These are phyloP conservation scores for Sclerodermus sp. DNA, from an alignment of 2,888 invertebrate genomes.

Conservation along the genomic window DNA sequence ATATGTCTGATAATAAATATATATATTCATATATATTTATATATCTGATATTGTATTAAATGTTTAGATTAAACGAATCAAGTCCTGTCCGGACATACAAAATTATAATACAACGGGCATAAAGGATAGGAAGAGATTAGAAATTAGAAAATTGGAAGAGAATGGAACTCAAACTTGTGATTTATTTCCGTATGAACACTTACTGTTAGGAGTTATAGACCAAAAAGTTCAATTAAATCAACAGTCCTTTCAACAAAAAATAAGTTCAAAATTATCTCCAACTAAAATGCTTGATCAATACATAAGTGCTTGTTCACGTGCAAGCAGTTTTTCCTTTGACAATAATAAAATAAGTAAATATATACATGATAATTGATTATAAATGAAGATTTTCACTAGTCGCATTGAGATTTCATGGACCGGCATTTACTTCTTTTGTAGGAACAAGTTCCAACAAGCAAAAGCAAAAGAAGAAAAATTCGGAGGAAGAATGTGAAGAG, in stretches of 20 bases:
- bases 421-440: no score
- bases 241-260: conserved; percentile 24
- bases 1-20: no score
- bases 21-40: not conserved
- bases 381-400: not conserved
- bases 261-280: conserved; percentile 58
- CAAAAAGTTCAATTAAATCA: conserved; percentile 27
- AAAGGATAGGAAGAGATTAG: not conserved
- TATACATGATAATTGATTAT: not conserved
- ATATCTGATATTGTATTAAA: conserved; percentile 17
- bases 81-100: conserved; percentile 69
- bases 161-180: conserved; percentile 70
- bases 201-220: conserved; percentile 67
- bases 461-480: conserved; percentile 30
- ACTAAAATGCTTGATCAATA: conserved; percentile 68
- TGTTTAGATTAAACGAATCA: conserved; percentile 63
- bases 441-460: conserved; percentile 18
- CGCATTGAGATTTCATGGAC: no score
- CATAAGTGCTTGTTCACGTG: conserved; percentile 54
- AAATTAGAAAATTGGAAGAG: conserved; percentile 34
- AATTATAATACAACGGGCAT: conserved; percentile 31
- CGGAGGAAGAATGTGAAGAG: conserved; percentile 36
- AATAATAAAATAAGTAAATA: conserved; percentile 33
- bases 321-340: conserved; percentile 31
- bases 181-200: conserved; percentile 74